A percentile compares a stretch with the other conserved stretches of the same genome.
Evolutionary conservation across 1,140 invertebrate species (phyloP).

Genomic region (Heliconius eleuchia): DNA sequence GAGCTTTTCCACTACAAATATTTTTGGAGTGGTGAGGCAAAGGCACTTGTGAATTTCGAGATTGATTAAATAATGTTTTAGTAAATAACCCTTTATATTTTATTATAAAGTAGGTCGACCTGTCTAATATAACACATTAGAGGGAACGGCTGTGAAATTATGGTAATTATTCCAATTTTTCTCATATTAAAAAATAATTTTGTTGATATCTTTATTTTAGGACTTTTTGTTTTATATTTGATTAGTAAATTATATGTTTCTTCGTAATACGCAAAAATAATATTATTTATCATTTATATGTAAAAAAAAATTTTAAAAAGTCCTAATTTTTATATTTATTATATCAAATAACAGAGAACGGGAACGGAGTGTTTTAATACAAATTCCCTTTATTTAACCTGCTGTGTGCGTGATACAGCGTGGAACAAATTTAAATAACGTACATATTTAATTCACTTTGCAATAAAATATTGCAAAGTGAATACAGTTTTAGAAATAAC

Average conservation of each 20-base stretch:
- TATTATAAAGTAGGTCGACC: constrained; percentile 1
- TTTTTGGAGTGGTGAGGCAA: constrained; percentile 30
- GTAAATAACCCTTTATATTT: constrained; percentile 22
- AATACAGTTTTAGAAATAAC: background rate
- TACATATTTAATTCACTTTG: no score
- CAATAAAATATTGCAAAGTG: background rate
- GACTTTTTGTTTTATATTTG: background rate
- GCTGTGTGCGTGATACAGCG: no score
- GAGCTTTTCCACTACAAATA: constrained; percentile 21
- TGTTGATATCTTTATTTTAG: background rate
- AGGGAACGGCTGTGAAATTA: background rate
- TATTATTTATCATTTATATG: no score
- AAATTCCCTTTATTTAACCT: no score
- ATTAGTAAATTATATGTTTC: no score
- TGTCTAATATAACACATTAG: background rate
- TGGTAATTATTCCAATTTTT: background rate
- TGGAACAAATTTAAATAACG: no score
- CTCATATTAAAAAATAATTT: background rate
- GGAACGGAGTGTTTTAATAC: no score
- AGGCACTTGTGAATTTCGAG: constrained; percentile 22
- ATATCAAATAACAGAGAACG: no score
- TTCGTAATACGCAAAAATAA: no score
- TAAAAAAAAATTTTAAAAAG: no score
- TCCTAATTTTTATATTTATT: no score
- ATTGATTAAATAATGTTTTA: constrained; percentile 25